Conservation (phyloP, 2,888 invertebrate genomes). For the Cheilosia soror region DNA sequence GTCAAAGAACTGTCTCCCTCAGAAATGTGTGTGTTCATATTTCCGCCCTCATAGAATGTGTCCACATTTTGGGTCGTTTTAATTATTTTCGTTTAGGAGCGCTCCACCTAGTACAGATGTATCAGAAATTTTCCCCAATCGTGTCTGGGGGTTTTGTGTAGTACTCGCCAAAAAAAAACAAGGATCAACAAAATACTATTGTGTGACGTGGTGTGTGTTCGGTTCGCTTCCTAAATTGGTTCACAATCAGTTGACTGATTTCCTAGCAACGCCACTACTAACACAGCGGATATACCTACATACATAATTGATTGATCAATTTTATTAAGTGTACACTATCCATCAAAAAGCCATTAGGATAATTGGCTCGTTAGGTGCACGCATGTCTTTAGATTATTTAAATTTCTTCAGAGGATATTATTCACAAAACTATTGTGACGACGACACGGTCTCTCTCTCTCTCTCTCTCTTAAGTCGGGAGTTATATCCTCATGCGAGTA, state of each 20-base stretch:
- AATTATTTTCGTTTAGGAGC: no score
- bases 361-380: slow-evolving; percentile 8
- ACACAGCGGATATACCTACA: not conserved
- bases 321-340: slow-evolving; percentile 9
- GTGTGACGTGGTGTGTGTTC: no score
- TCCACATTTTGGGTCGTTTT: not conserved
- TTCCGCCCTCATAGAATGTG: not conserved
- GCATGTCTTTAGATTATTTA: not conserved
- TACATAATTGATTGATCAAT: slow-evolving; percentile 16
- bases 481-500: no score
- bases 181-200: no score
- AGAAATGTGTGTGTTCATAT: not conserved
- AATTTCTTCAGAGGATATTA: no score
- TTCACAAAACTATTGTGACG: no score
- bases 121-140: no score
- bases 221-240: not conserved
- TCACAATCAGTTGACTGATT: slow-evolving; percentile 3
- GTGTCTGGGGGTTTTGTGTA: no score
- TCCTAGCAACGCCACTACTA: not conserved
- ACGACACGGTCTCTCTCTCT: no score
- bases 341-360: slow-evolving; percentile 4
- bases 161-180: no score
- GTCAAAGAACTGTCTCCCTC: not conserved
- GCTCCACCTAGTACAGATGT: no score
- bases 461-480: no score